These are phyloP conservation scores for Ahaetulla prasina DNA, from an alignment of 2,113 vertebrate genomes.

Conservation along the genomic window DNA sequence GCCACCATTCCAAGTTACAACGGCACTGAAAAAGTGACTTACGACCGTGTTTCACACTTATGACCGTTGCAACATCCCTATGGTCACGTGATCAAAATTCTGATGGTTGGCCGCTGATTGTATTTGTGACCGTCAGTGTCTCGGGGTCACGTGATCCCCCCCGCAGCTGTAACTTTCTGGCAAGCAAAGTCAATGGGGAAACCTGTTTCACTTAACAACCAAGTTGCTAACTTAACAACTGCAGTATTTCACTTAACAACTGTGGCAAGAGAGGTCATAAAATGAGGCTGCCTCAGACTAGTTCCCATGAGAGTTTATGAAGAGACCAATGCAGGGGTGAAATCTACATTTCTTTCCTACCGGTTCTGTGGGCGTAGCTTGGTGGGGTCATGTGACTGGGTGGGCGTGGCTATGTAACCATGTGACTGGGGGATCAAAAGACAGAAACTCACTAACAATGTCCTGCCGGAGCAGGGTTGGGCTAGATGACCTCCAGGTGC, in stretches of 20 bases:
- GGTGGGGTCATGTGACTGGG: too few species aligned
- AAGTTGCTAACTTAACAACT: not conserved
- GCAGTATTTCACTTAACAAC: too few species aligned
- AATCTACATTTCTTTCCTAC: too few species aligned
- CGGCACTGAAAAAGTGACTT: not conserved
- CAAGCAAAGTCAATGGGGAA: not conserved
- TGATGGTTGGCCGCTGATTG: not conserved
- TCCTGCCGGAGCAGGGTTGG: too few species aligned
- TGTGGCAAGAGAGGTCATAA: not conserved
- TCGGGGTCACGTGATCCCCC: too few species aligned
- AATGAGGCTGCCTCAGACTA: not conserved
- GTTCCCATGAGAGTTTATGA: not conserved
- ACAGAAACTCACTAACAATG: too few species aligned
- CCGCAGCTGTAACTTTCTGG: too few species aligned
- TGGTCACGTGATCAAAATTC: not conserved
- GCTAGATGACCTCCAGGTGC: too few species aligned
- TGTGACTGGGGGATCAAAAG: too few species aligned
- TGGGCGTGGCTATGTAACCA: too few species aligned
- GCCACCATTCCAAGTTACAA: not conserved
- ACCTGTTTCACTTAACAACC: not conserved
- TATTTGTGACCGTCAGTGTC: not conserved
- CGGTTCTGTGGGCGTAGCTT: too few species aligned
- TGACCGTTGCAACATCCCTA: not conserved
- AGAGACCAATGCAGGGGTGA: too few species aligned
- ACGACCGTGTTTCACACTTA: not conserved